Conservation (phyloP, 2,888 invertebrate genomes). For the Catocala sponsa region DNA sequence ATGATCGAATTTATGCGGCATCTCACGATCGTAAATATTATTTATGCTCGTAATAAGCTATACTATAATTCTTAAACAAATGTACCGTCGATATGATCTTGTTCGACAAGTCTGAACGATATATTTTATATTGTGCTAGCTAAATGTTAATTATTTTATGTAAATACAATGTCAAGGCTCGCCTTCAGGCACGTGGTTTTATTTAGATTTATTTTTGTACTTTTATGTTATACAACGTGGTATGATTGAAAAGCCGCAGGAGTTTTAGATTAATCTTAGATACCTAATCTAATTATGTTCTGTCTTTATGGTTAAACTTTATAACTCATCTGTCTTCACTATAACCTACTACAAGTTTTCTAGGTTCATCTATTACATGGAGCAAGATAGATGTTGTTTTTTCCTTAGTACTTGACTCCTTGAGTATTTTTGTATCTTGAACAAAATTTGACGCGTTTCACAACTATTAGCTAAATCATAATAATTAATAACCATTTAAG, state of each 20-base stretch:
- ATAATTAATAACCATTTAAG: too few relatives aligned
- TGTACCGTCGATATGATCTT: constrained; percentile 39
- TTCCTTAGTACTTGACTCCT: too few relatives aligned
- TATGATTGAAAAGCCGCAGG: constrained; percentile 18
- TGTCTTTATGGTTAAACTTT: neutral
- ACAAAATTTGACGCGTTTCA: too few relatives aligned
- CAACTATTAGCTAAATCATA: too few relatives aligned
- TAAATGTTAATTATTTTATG: constrained; percentile 47
- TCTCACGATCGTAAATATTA: constrained; percentile 56
- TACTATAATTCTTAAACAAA: constrained; percentile 36
- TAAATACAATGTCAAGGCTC: constrained; percentile 38
- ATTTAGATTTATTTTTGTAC: constrained; percentile 26
- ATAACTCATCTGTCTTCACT: neutral
- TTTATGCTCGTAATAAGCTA: constrained; percentile 50
- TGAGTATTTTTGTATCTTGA: too few relatives aligned
- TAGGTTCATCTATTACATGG: too few relatives aligned
- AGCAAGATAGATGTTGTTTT: too few relatives aligned
- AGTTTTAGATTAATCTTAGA: constrained; percentile 29
- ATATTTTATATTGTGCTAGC: constrained; percentile 35
- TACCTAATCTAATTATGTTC: constrained; percentile 36
- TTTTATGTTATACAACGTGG: constrained; percentile 6
- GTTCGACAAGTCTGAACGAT: constrained; percentile 32
- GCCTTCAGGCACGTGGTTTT: constrained; percentile 27
- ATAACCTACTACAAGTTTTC: too few relatives aligned
- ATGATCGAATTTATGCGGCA: constrained; percentile 57